Evolutionary conservation across 2,888 invertebrate species (phyloP), one percentile per base, ranked within the genome.

Genomic region (Neoscelio sp.): DNA sequence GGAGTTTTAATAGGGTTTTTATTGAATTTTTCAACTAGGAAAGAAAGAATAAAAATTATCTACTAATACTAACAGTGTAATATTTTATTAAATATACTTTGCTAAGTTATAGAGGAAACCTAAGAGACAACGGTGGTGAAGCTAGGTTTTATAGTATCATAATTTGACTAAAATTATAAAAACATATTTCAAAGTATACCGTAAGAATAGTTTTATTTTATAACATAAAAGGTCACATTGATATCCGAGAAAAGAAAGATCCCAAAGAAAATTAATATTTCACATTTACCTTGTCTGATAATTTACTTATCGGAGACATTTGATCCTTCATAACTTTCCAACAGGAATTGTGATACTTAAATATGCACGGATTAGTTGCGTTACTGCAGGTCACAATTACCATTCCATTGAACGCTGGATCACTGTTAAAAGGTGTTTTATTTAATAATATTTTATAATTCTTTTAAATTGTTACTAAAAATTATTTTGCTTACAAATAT

Each of bases 331-430:
- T 80, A 1, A 65, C 12, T 74, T 85, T 85, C 88, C 88, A 88
- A 78, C 88, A 88, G 18, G 62, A 46, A 38, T 23, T 46, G 74
- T 88, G 88, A 80, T 82, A 88, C 18, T 76, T 83, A 2, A 86
- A 65, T 6, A 35, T 42, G 48, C 88, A 88, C 10, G 82, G 75
- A 73, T 80, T 77, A 1, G 38, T 52, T 2, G 62, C 18, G 46
- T 87, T 85, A 17, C 80, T 83, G 52, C 88, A 88, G 0, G 58
- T 82, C 12, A 86, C 56, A 42, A 74, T 73, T 0, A 87, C 83
- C 78, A 88, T 82, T 8, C 87, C 87, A 70, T 42, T 80, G 46
- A 85, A 88, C 2, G 85, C 81, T 50, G 88, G 88, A 71, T 86
- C 86, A 0, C 87, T 87, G 40, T n/a, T 77, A 83, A 65, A 20